Evolutionary conservation across 2,113 vertebrate species (phyloP).

Genomic region (Hypanus sabinus): DNA sequence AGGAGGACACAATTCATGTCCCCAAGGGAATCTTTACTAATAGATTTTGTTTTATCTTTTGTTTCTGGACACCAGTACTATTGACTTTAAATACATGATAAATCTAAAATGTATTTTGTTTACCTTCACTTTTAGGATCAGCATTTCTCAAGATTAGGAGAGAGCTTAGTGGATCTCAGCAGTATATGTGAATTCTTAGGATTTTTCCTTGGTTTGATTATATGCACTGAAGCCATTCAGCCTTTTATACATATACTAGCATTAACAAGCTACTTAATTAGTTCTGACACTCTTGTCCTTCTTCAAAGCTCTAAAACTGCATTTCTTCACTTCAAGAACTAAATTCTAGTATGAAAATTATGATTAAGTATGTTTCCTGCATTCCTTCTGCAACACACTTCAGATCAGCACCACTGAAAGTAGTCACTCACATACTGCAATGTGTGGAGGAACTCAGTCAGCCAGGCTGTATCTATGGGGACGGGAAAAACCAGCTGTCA

Average conservation of each 20-base stretch:
- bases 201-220: background rate
- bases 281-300: background rate
- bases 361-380: too few relatives aligned
- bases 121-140: background rate
- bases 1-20: background rate
- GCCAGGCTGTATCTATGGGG: too few relatives aligned
- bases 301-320: background rate
- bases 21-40: background rate
- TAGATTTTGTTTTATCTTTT: background rate
- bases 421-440: too few relatives aligned
- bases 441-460: too few relatives aligned
- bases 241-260: background rate
- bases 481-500: too few relatives aligned
- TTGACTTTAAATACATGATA: background rate
- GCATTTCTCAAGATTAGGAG: background rate
- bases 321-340: background rate
- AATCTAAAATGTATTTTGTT: background rate
- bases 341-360: too few relatives aligned
- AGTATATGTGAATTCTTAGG: background rate
- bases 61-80: background rate
- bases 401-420: too few relatives aligned
- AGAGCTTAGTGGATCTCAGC: background rate
- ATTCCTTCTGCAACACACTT: too few relatives aligned
- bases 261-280: background rate
- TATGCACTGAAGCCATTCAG: background rate